Evolutionary conservation across 2,113 vertebrate species (phyloP).

Genomic region (Rhegmatorhina hoffmannsi): DNA sequence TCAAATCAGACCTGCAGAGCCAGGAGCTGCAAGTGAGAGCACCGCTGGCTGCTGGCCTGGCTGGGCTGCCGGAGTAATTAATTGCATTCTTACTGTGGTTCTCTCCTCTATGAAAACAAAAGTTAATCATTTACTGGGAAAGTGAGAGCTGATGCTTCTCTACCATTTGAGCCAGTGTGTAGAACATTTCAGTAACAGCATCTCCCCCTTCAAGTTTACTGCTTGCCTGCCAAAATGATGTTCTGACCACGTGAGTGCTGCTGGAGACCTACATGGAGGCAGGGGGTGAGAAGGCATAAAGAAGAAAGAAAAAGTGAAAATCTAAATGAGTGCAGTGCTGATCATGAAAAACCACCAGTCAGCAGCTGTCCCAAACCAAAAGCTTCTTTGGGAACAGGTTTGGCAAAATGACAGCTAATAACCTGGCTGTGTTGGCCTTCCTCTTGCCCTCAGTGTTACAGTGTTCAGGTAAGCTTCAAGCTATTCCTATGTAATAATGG

Average conservation of each 20-base stretch:
- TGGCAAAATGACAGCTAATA: neutral
- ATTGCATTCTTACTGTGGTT: slow-evolving; percentile 31
- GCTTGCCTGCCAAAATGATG: neutral
- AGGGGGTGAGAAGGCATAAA: neutral
- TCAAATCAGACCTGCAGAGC: slow-evolving; percentile 46
- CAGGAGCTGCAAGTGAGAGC: slow-evolving; percentile 25
- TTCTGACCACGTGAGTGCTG: neutral
- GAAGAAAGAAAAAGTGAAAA: neutral
- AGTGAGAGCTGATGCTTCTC: slow-evolving; percentile 6
- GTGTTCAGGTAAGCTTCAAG: neutral
- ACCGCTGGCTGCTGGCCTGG: slow-evolving; percentile 12
- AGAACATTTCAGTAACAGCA: neutral
- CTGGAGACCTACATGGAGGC: neutral
- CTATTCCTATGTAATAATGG: neutral
- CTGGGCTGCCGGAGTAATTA: slow-evolving; percentile 23
- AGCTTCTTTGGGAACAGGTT: neutral
- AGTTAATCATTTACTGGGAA: slow-evolving; percentile 36
- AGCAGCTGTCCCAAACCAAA: neutral
- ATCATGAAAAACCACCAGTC: neutral
- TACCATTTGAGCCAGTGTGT: neutral
- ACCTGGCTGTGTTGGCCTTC: neutral
- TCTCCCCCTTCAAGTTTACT: rapidly evolving
- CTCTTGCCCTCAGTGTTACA: neutral
- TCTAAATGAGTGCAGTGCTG: neutral
- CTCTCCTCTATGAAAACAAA: slow-evolving; percentile 18